These are phyloP conservation scores for Pseudochirops cupreus DNA, from an alignment of 2,797 vertebrate genomes.

Conservation along the genomic window DNA sequence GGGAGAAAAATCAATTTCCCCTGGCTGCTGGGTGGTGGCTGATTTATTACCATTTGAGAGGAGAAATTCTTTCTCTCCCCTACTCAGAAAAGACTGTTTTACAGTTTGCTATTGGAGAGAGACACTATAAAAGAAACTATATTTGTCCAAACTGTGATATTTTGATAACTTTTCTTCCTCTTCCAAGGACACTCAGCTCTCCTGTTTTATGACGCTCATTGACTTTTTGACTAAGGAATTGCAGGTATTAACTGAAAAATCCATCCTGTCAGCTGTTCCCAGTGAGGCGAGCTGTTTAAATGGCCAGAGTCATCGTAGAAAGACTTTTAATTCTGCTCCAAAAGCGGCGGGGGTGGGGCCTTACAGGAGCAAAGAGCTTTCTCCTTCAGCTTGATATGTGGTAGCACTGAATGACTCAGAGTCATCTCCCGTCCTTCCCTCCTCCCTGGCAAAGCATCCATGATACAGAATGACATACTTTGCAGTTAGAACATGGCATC, in stretches of 20 bases:
- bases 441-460: not conserved
- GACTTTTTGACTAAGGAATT: conserved; percentile 61
- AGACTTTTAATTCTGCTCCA: not conserved
- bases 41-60: conserved; percentile 79
- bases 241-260: not conserved
- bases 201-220: conserved; percentile 38
- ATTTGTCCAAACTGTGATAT: conserved; percentile 61
- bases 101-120: conserved; percentile 60
- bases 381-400: not conserved
- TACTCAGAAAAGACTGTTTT: conserved; percentile 68
- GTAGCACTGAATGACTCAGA: not conserved
- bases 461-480: not conserved
- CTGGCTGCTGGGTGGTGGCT: conserved; percentile 75
- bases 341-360: not conserved
- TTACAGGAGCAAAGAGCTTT: not conserved
- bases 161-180: conserved; percentile 79
- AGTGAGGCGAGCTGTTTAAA: not conserved
- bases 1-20: conserved; percentile 82
- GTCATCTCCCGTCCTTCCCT: not conserved
- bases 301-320: not conserved
- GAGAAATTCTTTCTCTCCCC: conserved; percentile 79
- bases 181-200: not conserved
- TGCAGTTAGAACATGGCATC: not conserved
- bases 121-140: conserved; percentile 48
- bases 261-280: not conserved